Evolutionary conservation across 37 sponge, comb jelly and placozoan genomes (phyloP), one percentile per base, ranked within the genome.

Genomic region (Hexactinellida sp.): DNA sequence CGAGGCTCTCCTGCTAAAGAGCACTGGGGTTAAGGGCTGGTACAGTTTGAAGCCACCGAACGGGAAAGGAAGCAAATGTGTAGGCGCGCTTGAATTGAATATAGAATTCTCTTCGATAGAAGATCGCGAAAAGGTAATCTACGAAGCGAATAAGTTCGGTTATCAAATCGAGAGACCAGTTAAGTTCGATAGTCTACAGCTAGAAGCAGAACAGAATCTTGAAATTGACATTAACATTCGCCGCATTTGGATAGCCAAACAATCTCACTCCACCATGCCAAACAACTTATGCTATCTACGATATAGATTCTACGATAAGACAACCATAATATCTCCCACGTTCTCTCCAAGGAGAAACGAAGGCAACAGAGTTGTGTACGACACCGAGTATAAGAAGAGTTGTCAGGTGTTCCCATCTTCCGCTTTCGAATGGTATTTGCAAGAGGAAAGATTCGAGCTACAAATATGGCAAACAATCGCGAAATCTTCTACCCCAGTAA

Each of bases 401-500:
- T 32, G 76, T n/a, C 76, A 63, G 34, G 76, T 63, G 5, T 63
- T 63, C 30, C 76, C 76, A 63, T 63, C 76, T 7, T 63, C 76
- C 3, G 76, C 76, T 63, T 63, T 63, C 5, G 76, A 63, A n/a
- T 63, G 94, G 94, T 94, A 91, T 54, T n/a, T 94, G 83, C 84
- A 54, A n/a, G 94, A 94, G 85, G 94, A 94, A 83, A 32, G 51
- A 9, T 63, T 94, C 30, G 94, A 94, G 86, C 55, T 94, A 0
- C 92, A 94, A 54, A 87, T 91, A 83, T 94, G 94, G 94, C 47
- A 34, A 13, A 7, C 51, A 37, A 82, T 36, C 34, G 36, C 37
- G 23, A 24, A 38, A 38, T 16, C 36, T 24, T 38, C n/a, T 36
- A 24, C 0, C 0, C 37, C 39, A 37, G 28, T 36, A 0, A 87